These are phyloP conservation scores for Beaufortia kweichowensis DNA, from an alignment of 2,113 vertebrate species.

Conservation along the genomic window DNA sequence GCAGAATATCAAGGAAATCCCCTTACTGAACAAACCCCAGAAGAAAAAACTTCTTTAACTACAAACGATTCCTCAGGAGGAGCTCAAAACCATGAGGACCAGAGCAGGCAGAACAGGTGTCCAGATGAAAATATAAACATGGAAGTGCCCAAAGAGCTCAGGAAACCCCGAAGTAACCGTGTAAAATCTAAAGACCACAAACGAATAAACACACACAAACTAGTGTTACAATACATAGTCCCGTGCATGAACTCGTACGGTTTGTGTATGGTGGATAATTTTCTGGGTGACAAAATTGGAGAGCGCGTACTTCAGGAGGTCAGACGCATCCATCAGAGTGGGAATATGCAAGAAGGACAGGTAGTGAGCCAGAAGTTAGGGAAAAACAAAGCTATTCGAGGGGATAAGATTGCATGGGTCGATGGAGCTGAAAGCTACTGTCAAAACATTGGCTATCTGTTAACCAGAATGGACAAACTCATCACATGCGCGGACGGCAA, in stretches of 20 bases:
- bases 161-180: conserved; percentile 48
- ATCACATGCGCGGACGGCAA: conserved; percentile 65
- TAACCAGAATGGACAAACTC: conserved; percentile 67
- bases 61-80: neutral
- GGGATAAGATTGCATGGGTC: conserved; percentile 69
- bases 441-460: conserved; percentile 64
- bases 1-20: conserved; percentile 26
- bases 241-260: conserved; percentile 68
- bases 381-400: conserved; percentile 62
- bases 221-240: conserved; percentile 61
- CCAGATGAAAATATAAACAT: neutral
- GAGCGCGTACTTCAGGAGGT: conserved; percentile 68
- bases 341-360: conserved; percentile 63
- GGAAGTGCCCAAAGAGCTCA: conserved; percentile 44
- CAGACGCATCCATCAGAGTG: conserved; percentile 56
- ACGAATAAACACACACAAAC: conserved; percentile 55
- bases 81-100: neutral
- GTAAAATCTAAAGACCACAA: conserved; percentile 53
- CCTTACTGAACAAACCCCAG: neutral
- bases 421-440: conserved; percentile 65
- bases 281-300: conserved; percentile 63
- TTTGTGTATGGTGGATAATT: conserved; percentile 66
- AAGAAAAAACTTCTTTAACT: conserved; percentile 5
- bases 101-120: neutral
- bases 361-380: conserved; percentile 57